These are phyloP conservation scores for Cyanistes caeruleus DNA, from an alignment of 2,113 vertebrate genomes.

Conservation along the genomic window DNA sequence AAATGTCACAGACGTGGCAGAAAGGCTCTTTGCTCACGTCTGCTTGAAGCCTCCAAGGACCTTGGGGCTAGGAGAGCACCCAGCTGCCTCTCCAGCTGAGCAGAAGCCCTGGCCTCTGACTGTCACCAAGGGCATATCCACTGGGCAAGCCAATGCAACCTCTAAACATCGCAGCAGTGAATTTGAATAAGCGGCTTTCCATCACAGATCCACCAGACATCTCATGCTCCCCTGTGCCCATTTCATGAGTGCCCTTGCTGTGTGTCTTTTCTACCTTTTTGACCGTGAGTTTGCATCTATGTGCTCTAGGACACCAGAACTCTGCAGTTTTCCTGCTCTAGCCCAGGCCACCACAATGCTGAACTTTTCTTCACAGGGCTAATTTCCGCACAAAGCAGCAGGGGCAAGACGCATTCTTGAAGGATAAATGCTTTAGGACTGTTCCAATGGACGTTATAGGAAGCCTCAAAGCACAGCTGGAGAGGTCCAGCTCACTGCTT, in stretches of 20 bases:
- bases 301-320: neutral
- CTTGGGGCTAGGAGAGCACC: neutral
- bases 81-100: neutral
- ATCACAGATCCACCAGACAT: neutral
- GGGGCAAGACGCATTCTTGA: neutral
- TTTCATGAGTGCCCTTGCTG: neutral
- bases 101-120: neutral
- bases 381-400: constrained; percentile 8
- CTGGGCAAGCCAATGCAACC: neutral
- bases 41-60: neutral
- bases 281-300: neutral
- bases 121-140: neutral
- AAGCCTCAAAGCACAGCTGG: constrained; percentile 24
- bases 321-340: neutral
- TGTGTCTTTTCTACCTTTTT: neutral
- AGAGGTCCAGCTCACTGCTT: neutral
- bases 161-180: neutral
- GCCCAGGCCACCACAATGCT: neutral
- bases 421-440: constrained; percentile 2
- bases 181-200: neutral
- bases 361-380: neutral
- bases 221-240: neutral
- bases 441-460: neutral
- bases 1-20: neutral
- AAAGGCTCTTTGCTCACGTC: neutral